A percentile compares a stretch with the other conserved stretches of the same genome.
Evolutionary conservation across 2,113 vertebrate genomes (phyloP).

Genomic region (Theristicus caerulescens): DNA sequence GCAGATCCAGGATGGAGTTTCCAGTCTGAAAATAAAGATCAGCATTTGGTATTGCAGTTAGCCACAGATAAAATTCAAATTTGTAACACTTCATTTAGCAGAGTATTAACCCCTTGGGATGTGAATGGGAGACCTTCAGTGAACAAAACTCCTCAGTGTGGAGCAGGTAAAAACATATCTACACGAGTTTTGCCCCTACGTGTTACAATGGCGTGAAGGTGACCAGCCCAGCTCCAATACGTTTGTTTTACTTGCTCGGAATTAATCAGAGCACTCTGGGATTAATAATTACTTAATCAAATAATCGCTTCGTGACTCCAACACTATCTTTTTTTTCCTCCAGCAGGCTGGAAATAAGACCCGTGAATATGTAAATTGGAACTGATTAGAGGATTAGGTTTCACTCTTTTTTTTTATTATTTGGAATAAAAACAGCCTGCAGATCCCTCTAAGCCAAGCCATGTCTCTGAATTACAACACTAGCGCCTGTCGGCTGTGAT

Average conservation of each 20-base stretch:
- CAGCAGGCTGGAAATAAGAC: conserved; percentile 76
- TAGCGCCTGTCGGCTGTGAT: conserved; percentile 89
- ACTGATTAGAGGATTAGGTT: conserved; percentile 89
- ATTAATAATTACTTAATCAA: conserved; percentile 88
- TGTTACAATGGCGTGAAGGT: conserved; percentile 49
- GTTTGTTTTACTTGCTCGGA: conserved; percentile 76
- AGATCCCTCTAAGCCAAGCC: conserved; percentile 78
- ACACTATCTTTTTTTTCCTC: conserved; percentile 72
- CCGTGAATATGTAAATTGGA: conserved; percentile 89
- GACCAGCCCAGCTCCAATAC: conserved; percentile 48
- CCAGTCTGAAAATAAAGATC: conserved; percentile 39
- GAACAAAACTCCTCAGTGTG: conserved; percentile 68
- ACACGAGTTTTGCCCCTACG: not conserved
- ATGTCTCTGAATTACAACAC: conserved; percentile 79
- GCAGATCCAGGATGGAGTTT: conserved; percentile 1
- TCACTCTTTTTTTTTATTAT: conserved; percentile 76
- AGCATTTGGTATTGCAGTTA: conserved; percentile 73
- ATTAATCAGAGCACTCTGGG: conserved; percentile 78
- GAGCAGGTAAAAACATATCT: conserved; percentile 61
- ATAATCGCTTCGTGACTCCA: conserved; percentile 77
- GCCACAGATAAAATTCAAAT: conserved; percentile 72
- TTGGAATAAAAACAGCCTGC: conserved; percentile 91
- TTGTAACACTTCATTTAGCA: conserved; percentile 77
- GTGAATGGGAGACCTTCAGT: conserved; percentile 56
- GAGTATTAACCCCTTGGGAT: conserved; percentile 71